A percentile compares a stretch with the other conserved stretches of the same genome.
These are phyloP conservation scores for Drosophila bipectinata DNA, from an alignment of 1,140 invertebrate species.

Conservation along the genomic window DNA sequence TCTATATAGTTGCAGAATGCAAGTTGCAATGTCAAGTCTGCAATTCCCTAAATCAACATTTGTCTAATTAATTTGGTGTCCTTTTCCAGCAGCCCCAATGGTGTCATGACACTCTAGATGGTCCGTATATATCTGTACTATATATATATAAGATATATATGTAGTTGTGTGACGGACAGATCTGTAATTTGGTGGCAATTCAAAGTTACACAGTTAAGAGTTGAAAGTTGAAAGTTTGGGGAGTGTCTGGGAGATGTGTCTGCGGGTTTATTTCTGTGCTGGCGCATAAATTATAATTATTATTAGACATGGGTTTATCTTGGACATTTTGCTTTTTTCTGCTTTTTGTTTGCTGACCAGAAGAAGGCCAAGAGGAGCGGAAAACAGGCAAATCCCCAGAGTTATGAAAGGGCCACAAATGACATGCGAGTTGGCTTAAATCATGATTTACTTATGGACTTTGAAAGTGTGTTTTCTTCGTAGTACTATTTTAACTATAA, in stretches of 20 bases:
- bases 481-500: background rate
- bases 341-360: conserved; percentile 3
- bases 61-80: conserved; percentile 52
- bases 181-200: conserved; percentile 33
- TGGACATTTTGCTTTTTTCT: background rate
- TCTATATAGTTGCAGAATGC: background rate
- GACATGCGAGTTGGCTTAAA: background rate
- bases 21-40: background rate
- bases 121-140: background rate
- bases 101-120: conserved; percentile 7
- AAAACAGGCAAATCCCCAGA: conserved; percentile 8
- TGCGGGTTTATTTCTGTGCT: conserved; percentile 51
- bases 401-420: background rate
- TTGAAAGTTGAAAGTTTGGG: conserved; percentile 29
- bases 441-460: background rate
- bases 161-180: conserved; percentile 3
- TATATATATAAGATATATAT: background rate
- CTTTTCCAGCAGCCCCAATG: conserved; percentile 44
- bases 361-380: background rate
- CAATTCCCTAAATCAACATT: conserved; percentile 31
- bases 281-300: conserved; percentile 80
- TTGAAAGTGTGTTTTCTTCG: too few species aligned
- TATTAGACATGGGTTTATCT: conserved; percentile 35
- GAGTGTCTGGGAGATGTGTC: conserved; percentile 5
- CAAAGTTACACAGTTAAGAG: conserved; percentile 11